Conservation (phyloP, 92 coral and sea anemone genomes). For the Palythoa grandis region DNA sequence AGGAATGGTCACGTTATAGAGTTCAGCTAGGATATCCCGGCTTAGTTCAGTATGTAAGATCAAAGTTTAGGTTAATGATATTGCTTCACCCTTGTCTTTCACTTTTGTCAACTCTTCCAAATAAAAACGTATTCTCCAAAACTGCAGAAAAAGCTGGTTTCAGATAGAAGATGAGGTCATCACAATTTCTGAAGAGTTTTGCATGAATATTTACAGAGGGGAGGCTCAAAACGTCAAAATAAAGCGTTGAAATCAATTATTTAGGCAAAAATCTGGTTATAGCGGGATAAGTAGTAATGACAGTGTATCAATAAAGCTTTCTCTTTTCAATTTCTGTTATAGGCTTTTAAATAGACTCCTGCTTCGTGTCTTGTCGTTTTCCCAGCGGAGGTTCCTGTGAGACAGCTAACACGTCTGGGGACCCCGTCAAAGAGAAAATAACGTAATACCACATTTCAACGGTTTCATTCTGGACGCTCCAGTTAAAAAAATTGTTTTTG, state of each 20-base stretch:
- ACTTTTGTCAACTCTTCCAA: neutral
- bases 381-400: neutral
- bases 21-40: too few species aligned
- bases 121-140: neutral
- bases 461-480: neutral
- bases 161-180: neutral
- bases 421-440: neutral
- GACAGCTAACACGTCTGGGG: neutral
- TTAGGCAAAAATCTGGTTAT: neutral
- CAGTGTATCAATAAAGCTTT: neutral
- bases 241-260: neutral
- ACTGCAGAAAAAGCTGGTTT: neutral
- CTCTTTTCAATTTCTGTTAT: neutral
- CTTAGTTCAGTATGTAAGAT: too few species aligned
- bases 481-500: neutral
- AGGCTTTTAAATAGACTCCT: neutral
- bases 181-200: neutral
- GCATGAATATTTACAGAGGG: neutral
- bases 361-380: neutral
- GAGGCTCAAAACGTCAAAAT: neutral
- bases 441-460: neutral
- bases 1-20: too few species aligned
- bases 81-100: neutral
- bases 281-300: neutral
- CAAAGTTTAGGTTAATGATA: neutral